Base-by-base conservation (phyloP, 30 jellyfish, hydroid and myxozoan species). In the Hydractinia echinata region DNA sequence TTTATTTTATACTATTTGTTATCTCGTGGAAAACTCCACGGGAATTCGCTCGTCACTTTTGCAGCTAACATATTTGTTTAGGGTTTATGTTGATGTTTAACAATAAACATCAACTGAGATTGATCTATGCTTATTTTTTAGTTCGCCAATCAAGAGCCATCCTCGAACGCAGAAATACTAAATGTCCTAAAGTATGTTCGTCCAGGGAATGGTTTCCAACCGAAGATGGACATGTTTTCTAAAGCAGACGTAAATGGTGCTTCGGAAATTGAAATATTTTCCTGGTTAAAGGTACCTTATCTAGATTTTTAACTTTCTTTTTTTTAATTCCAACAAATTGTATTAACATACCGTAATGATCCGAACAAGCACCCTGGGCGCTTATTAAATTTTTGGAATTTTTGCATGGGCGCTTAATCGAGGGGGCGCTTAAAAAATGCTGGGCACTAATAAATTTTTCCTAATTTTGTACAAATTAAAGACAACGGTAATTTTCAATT, bases 81-180 rank as follows among this genome's bases (percentile, higher is more conserved):
- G 44, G 44, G 44, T 30, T 2, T 30, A 30, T 30, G 44, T 30
- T 30, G n/a, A n/a, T n/a, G n/a, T n/a, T n/a, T n/a, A n/a, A 2
- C 69, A 58, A 0, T 16, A n/a, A 44, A 44, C 39, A 6, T 64
- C 39, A 6, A 64, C 39, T 1, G 7, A 7, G 39, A 64, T 4
- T 72, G 30, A 9, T 9, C 15, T 19, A 4, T 8, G 9, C 53
- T 9, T 76, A 48, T 55, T 16, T 76, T 80, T 61, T 95, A 95
- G 86, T 95, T 95, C 71, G 90, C 83, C 4, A 85, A 85, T 70
- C 97, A 95, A 81, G 98, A 90, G 49, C 99, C 99, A 0, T 96
- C 95, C 30, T 50, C 55, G 21, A 86, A 84, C 76, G 51, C 18
- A 11, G 99, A 95, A 72, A 84, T 95, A 77, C 71, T 81, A 92